Evolutionary conservation across 2,113 vertebrate species (phyloP).

Genomic region (Atrichornis clamosus): DNA sequence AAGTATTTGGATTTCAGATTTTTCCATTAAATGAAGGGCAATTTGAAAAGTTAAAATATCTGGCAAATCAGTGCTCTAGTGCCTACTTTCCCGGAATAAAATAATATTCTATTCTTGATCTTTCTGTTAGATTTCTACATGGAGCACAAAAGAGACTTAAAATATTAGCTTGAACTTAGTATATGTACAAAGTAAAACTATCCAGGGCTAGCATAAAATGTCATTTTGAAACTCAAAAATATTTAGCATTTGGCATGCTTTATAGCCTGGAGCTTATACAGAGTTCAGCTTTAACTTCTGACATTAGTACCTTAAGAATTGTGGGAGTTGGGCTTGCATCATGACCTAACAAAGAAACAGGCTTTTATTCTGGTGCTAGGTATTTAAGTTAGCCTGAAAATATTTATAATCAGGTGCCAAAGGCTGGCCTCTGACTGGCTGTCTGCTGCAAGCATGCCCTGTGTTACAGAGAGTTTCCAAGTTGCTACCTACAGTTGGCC

Average conservation of each 20-base stretch:
- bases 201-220: not conserved
- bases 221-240: not conserved
- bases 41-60: not conserved
- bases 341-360: not conserved
- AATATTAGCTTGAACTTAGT: not conserved
- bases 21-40: not conserved
- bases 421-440: not conserved
- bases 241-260: not conserved
- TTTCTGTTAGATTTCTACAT: not conserved
- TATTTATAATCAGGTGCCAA: not conserved
- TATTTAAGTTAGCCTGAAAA: not conserved
- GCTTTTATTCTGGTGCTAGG: not conserved
- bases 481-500: not conserved
- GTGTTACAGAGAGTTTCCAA: not conserved
- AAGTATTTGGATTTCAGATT: not conserved
- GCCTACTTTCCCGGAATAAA: not conserved
- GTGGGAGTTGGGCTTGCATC: not conserved
- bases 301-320: not conserved
- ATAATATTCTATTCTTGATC: not conserved
- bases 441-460: not conserved
- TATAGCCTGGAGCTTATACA: not conserved
- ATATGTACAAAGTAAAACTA: not conserved
- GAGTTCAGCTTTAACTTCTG: slow-evolving; percentile 28
- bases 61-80: not conserved
- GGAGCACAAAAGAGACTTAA: not conserved